A percentile compares a stretch with the other conserved stretches of the same genome.
These are phyloP conservation scores for Eremophila alpestris DNA, from an alignment of 2,797 vertebrate genomes.

Conservation along the genomic window DNA sequence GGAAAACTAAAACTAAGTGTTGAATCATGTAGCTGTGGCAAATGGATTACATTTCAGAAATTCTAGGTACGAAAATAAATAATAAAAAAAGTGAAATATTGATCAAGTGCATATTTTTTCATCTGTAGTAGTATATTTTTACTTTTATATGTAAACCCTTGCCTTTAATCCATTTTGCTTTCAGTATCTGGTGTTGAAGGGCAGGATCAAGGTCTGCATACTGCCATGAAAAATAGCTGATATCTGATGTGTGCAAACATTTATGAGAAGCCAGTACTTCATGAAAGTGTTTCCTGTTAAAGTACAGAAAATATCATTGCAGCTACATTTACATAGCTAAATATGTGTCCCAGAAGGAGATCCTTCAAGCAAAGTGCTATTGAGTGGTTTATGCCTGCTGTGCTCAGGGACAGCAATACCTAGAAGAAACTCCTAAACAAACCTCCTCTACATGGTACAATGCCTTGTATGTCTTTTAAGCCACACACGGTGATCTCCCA, in stretches of 20 bases:
- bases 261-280: neutral
- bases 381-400: neutral
- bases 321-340: neutral
- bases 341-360: neutral
- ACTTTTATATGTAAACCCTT: neutral
- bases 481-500: neutral
- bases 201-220: neutral
- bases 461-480: neutral
- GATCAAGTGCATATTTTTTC: neutral
- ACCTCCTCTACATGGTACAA: neutral
- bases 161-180: neutral
- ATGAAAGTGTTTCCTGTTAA: neutral
- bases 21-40: rapidly evolving
- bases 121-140: neutral
- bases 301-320: neutral
- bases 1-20: neutral
- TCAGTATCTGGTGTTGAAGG: neutral
- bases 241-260: neutral
- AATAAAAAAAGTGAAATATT: neutral
- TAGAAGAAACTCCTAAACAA: neutral
- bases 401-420: neutral
- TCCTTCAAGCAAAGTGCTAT: neutral
- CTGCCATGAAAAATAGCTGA: neutral
- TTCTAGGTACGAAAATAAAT: neutral
- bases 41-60: neutral